phyloP scores from a whole-genome alignment of 2,888 invertebrate species.

The Volucella inflata region DNA sequence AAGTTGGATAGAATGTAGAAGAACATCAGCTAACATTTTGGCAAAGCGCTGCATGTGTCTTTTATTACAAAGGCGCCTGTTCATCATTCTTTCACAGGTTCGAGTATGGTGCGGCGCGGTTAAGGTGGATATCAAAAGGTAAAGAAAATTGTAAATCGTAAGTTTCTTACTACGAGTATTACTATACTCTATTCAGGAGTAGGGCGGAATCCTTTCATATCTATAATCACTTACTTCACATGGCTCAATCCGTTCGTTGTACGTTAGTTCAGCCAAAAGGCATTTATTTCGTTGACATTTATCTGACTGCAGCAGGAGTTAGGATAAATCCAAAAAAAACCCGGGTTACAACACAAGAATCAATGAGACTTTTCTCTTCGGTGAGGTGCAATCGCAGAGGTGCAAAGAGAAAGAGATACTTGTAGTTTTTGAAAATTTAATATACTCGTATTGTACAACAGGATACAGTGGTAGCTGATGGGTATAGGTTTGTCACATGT shows the following conservation, averaged over 20 bases:
- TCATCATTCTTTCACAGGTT: slow-evolving; percentile 51
- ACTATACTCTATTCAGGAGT: not conserved
- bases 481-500: too few relatives aligned
- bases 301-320: slow-evolving; percentile 59
- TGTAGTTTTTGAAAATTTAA: slow-evolving; percentile 64
- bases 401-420: slow-evolving; percentile 16
- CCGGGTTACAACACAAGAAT: slow-evolving; percentile 60
- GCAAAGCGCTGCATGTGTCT: slow-evolving; percentile 48
- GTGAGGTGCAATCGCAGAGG: not conserved
- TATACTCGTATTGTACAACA: slow-evolving; percentile 40
- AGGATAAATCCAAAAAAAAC: slow-evolving; percentile 20
- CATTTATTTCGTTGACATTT: slow-evolving; percentile 44
- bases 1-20: not conserved
- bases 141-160: slow-evolving; percentile 44
- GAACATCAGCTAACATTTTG: slow-evolving; percentile 15
- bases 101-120: slow-evolving; percentile 2
- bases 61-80: slow-evolving; percentile 15
- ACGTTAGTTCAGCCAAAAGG: slow-evolving; percentile 45
- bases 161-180: slow-evolving; percentile 7
- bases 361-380: slow-evolving; percentile 57
- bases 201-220: slow-evolving; percentile 29
- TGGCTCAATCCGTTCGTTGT: slow-evolving; percentile 25
- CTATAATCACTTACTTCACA: slow-evolving; percentile 57
- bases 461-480: slow-evolving; percentile 7
- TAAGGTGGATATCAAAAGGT: slow-evolving; percentile 44